Percentiles rank a stretch among this genome's conserved stretches.
Conservation (phyloP, 2,113 vertebrate species). For the Mola mola region DNA sequence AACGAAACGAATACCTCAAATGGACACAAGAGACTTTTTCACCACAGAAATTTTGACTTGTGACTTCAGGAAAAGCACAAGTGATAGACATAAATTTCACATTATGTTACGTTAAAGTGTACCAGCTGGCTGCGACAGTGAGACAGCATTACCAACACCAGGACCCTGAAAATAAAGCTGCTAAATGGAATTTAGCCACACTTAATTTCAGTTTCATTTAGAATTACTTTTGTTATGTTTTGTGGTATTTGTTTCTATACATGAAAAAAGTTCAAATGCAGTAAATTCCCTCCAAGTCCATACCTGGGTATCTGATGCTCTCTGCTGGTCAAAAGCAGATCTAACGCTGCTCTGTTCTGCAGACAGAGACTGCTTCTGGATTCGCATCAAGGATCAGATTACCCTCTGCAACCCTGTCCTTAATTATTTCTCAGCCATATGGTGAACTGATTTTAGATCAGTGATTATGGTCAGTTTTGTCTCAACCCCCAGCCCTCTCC, state of each 20-base stretch:
- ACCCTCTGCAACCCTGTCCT: conserved; percentile 38
- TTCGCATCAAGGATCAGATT: conserved; percentile 65
- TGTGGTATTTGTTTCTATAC: conserved; percentile 5
- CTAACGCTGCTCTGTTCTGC: not conserved
- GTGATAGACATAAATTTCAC: not conserved
- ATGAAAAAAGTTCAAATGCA: conserved; percentile 25
- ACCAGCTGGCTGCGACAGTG: not conserved
- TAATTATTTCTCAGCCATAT: conserved; percentile 60
- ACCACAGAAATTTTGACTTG: conserved; percentile 5
- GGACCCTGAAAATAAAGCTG: conserved; percentile 5
- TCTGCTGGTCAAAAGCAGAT: conserved; percentile 67
- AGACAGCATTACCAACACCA: not conserved
- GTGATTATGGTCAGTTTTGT: conserved; percentile 63
- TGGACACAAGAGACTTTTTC: not conserved
- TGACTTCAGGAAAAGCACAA: not conserved
- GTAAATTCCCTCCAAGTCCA: conserved; percentile 13
- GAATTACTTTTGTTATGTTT: not conserved
- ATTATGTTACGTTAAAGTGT: not conserved
- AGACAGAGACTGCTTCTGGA: conserved; percentile 39
- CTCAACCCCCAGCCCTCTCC: conserved; percentile 32
- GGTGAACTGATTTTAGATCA: conserved; percentile 64
- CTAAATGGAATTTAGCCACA: not conserved
- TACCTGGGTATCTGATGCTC: conserved; percentile 57
- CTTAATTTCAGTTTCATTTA: not conserved
- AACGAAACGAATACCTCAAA: too few relatives aligned